Evolutionary conservation across 2,888 invertebrate species (phyloP).

Genomic region (Adelphocoris suturalis): DNA sequence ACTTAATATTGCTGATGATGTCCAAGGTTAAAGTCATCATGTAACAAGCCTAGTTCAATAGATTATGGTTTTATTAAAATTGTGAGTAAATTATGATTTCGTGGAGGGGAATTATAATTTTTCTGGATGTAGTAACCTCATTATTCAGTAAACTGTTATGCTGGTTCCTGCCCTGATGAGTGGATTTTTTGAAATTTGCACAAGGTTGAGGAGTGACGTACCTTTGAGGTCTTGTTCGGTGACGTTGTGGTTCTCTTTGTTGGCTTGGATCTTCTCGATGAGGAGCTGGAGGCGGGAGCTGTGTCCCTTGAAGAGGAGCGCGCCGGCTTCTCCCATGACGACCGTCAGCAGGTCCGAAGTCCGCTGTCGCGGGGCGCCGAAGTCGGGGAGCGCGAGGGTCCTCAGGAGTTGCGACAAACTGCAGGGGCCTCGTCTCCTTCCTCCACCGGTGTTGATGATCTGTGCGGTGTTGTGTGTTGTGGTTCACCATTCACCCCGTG

Average conservation of each 20-base stretch:
- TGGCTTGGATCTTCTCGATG: constrained; percentile 92
- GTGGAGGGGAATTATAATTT: too few species aligned
- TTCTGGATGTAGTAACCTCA: too few species aligned
- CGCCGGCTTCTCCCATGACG: constrained; percentile 77
- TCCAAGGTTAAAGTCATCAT: too few species aligned
- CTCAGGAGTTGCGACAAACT: not conserved
- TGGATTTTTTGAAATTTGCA: not conserved
- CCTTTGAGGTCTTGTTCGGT: constrained; percentile 75
- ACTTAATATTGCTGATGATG: too few species aligned
- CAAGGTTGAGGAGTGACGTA: not conserved
- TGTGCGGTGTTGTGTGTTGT: constrained; percentile 18
- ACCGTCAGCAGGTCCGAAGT: not conserved
- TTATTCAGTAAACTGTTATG: too few species aligned
- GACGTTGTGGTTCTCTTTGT: constrained; percentile 84
- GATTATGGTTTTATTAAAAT: too few species aligned
- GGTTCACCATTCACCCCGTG: constrained; percentile 43
- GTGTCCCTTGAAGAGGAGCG: constrained; percentile 90
- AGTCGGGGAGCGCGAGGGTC: not conserved
- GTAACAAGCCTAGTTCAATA: too few species aligned
- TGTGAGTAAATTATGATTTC: too few species aligned
- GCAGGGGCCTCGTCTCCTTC: constrained; percentile 8
- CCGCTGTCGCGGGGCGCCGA: constrained; percentile 36
- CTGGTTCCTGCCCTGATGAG: too few species aligned
- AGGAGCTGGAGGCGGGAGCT: constrained; percentile 90
- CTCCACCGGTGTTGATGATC: constrained; percentile 40